These are phyloP conservation scores for Syngnathus acus DNA, from an alignment of 2,797 vertebrate genomes.

Conservation along the genomic window DNA sequence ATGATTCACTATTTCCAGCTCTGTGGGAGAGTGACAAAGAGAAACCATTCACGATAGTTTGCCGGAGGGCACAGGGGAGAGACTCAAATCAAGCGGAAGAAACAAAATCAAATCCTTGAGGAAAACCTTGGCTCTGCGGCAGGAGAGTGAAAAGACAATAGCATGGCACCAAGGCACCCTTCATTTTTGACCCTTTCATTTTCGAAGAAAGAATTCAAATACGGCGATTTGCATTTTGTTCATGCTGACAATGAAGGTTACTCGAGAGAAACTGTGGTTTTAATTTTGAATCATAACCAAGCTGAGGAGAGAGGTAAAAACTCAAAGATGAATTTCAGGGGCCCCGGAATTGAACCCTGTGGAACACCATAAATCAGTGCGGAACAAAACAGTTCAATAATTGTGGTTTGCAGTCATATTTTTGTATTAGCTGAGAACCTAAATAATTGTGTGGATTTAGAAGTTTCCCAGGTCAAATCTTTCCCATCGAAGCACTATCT, in stretches of 20 bases:
- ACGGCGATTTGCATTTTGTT: background rate
- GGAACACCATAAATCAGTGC: no score
- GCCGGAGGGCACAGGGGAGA: background rate
- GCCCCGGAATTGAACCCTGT: no score
- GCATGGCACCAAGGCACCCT: background rate
- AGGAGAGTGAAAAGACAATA: background rate
- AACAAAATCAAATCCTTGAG: background rate
- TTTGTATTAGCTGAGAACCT: background rate
- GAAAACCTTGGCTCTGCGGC: background rate
- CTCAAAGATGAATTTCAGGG: no score
- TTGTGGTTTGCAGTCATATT: background rate
- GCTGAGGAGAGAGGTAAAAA: no score
- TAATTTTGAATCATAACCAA: background rate
- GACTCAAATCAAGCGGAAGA: background rate
- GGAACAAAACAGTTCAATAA: background rate
- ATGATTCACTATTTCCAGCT: slow-evolving; percentile 1
- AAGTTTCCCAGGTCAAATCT: background rate
- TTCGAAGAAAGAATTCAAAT: background rate
- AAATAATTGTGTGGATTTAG: background rate
- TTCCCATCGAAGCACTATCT: background rate
- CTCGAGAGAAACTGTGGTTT: background rate
- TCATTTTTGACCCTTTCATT: background rate
- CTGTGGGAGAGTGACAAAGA: slow-evolving; percentile 3
- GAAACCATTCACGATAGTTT: background rate
- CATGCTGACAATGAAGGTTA: background rate